Base-by-base conservation (phyloP, 2,797 vertebrate species). In the Sarcoramphus papa region DNA sequence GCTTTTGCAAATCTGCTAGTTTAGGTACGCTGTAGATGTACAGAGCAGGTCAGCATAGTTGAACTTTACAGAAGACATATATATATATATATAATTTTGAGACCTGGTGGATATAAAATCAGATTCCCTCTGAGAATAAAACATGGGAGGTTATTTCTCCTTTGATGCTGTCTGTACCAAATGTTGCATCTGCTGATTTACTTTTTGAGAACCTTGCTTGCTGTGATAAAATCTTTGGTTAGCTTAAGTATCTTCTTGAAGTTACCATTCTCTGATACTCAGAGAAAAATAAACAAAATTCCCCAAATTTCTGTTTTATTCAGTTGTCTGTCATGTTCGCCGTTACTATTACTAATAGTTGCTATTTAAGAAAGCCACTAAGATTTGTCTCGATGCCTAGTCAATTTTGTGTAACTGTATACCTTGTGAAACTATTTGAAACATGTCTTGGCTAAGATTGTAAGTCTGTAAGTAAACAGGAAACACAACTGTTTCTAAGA, bases 401-500 rank as follows among this genome's bases (percentile, higher is more conserved):
- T 81, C 40, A 45, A 16, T 83, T 89, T 91, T 83, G 30, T 92
- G 45, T 89, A 85, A 82, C 63, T 60, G 10, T 72, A 35, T 75
- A 50, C 5, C 24, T 64, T 70, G n/a, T 89, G 64, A 89, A 93
- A 62, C 63, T 73, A 21, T 50, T 76, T 92, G 74, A 83, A 83
- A 64, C 9, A 14, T 53, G 21, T 79, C 72, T 87, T 67, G 48
- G 79, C 67, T 89, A 27, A 70, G 79, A 56, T 59, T 85, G 9
- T 65, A 51, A 86, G 41, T 57, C 40, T 92, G 63, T 75, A 62
- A 78, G 73, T 87, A 93, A 93, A 82, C 51, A 92, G 88, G 91
- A 93, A 96, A 88, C 69, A 90, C 40, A 77, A 35, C 85, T 86
- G 70, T 79, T 93, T 80, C 64, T 85, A 59, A 84, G 85, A 91